Evolutionary conservation across 2,113 vertebrate genomes (phyloP).

Genomic region (Athene noctua): DNA sequence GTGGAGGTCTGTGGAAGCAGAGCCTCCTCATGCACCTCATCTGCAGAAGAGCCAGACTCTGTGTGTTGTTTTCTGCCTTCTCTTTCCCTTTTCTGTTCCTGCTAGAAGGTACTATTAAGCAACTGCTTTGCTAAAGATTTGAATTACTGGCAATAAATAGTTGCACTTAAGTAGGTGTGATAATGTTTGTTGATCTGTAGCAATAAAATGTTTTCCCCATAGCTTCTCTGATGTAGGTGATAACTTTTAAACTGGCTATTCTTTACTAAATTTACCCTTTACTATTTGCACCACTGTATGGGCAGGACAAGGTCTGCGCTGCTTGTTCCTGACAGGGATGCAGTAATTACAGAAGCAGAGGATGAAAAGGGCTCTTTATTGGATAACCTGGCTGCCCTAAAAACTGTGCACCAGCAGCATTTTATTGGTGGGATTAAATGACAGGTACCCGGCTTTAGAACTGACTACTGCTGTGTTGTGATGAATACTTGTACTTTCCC

Average conservation of each 20-base stretch:
- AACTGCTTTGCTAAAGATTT: background rate
- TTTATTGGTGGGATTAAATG: slow-evolving; percentile 9
- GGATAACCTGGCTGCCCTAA: slow-evolving; percentile 16
- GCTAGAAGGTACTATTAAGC: background rate
- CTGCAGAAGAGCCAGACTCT: background rate
- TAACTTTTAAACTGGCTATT: slow-evolving; percentile 1
- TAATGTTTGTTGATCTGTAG: background rate
- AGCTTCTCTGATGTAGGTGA: background rate
- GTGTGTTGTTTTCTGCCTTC: background rate
- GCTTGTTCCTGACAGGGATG: background rate
- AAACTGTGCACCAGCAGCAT: background rate
- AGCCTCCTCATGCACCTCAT: background rate
- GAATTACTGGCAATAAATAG: background rate
- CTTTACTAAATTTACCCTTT: background rate
- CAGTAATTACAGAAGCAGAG: slow-evolving; percentile 31
- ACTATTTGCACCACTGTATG: background rate
- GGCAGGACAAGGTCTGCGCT: background rate
- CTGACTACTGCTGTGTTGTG: slow-evolving; percentile 21
- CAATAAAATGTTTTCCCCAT: background rate
- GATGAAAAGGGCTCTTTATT: background rate
- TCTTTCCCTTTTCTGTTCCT: background rate
- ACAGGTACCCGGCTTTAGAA: background rate
- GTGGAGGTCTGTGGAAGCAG: background rate
- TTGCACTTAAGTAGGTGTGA: background rate
- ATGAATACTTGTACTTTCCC: slow-evolving; percentile 27